Conservation (phyloP, 1,140 invertebrate species). For the Frieseomelitta varia region DNA sequence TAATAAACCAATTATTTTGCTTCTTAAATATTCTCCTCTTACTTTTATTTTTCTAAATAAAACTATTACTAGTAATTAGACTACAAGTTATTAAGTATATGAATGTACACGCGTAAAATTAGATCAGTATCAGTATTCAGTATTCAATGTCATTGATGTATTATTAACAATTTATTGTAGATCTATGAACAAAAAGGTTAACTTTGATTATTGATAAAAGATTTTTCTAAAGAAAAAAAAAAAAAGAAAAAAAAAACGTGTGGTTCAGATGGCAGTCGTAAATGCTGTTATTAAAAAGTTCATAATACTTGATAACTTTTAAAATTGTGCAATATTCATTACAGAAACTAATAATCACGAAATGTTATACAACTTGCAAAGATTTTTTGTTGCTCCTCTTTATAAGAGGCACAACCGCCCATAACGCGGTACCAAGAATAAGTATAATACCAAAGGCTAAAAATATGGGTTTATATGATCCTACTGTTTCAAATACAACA, state of each 20-base stretch:
- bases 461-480: slow-evolving; percentile 87
- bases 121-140: not conserved
- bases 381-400: slow-evolving; percentile 79
- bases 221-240: not conserved
- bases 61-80: not conserved
- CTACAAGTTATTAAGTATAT: not conserved
- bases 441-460: slow-evolving; percentile 87
- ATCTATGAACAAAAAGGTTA: not conserved
- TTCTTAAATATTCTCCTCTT: not conserved
- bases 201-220: not conserved
- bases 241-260: not conserved
- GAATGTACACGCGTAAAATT: not conserved
- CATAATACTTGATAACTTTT: slow-evolving; percentile 21
- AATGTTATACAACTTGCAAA: slow-evolving; percentile 60
- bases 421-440: slow-evolving; percentile 86
- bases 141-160: slow-evolving; percentile 1
- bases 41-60: not conserved
- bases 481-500: slow-evolving; percentile 84
- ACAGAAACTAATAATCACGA: slow-evolving; percentile 11
- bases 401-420: slow-evolving; percentile 88
- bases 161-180: not conserved
- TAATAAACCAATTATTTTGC: slow-evolving; percentile 4
- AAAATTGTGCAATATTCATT: slow-evolving; percentile 17
- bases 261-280: slow-evolving; percentile 6
- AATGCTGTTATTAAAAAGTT: not conserved